Percentiles rank a stretch among this genome's conserved stretches.
These are phyloP conservation scores for Salpingus planirostris DNA, from an alignment of 2,888 invertebrate species.

Conservation along the genomic window DNA sequence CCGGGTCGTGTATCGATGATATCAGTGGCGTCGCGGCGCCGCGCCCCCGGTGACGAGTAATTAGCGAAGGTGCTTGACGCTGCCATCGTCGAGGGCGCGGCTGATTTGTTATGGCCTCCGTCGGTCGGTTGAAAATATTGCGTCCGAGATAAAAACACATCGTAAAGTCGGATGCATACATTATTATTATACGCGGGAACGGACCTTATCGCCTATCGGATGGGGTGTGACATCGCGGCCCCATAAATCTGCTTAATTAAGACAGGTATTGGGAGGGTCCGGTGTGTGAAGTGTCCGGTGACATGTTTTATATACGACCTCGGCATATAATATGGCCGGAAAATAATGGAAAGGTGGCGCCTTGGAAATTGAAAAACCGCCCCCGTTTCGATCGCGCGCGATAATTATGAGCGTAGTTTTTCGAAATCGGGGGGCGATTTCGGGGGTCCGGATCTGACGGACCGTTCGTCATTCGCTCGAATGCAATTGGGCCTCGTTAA, in stretches of 20 bases:
- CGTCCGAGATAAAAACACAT: conserved; percentile 33
- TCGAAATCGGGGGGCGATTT: too few species aligned
- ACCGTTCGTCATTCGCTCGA: too few species aligned
- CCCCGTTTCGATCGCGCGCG: too few species aligned
- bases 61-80: conserved; percentile 26
- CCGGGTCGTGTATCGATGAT: too few species aligned
- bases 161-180: conserved; percentile 29
- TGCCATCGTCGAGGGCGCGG: conserved; percentile 18
- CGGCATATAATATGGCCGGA: too few species aligned
- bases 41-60: conserved; percentile 23
- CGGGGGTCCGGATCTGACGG: too few species aligned
- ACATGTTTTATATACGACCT: conserved; percentile 25
- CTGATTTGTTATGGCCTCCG: conserved; percentile 24
- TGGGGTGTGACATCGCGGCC: conserved; percentile 31
- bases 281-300: conserved; percentile 30
- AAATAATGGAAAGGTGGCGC: too few species aligned
- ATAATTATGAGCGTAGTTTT: too few species aligned
- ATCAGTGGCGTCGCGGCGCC: conserved; percentile 14
- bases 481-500: conserved; percentile 29
- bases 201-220: conserved; percentile 31
- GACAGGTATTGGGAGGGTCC: conserved; percentile 28
- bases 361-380: too few species aligned
- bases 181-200: conserved; percentile 23
- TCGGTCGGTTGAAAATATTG: conserved; percentile 29
- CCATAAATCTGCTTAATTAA: conserved; percentile 35